These are phyloP conservation scores for Xestobium rufovillosum DNA, from an alignment of 2,888 invertebrate genomes.

Conservation along the genomic window DNA sequence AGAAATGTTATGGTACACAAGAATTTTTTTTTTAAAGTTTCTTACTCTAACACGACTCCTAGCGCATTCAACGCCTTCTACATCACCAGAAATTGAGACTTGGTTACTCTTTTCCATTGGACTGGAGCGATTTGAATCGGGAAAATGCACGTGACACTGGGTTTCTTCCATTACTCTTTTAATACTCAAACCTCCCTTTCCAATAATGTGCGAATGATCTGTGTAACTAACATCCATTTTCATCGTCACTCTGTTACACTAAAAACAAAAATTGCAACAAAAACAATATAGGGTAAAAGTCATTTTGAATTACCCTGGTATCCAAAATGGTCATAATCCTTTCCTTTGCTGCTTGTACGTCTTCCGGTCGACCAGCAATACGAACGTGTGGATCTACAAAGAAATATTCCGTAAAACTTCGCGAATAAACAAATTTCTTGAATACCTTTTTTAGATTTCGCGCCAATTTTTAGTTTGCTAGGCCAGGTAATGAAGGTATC, in stretches of 20 bases:
- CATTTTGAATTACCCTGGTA: constrained; percentile 60
- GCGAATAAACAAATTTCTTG: too few species aligned
- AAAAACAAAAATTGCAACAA: constrained; percentile 35
- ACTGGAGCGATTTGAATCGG: constrained; percentile 93
- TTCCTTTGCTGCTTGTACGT: constrained; percentile 77
- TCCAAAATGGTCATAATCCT: constrained; percentile 82
- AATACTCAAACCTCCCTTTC: constrained; percentile 75
- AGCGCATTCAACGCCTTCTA: constrained; percentile 84
- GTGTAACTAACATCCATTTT: constrained; percentile 98
- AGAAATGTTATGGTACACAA: too few species aligned
- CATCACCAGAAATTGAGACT: constrained; percentile 91
- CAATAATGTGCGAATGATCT: constrained; percentile 98
- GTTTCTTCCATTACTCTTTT: constrained; percentile 92
- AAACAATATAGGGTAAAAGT: constrained; percentile 2
- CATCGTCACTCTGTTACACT: constrained; percentile 92
- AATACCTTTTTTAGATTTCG: constrained; percentile 98
- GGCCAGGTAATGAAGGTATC: constrained; percentile 94
- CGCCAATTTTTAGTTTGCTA: constrained; percentile 92
- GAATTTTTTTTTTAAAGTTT: constrained; percentile 58
- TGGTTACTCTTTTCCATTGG: constrained; percentile 94
- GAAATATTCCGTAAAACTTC: constrained; percentile 23
- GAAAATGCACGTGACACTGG: constrained; percentile 96
- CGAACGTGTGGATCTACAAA: constrained; percentile 85
- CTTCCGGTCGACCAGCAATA: constrained; percentile 74
- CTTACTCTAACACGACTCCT: constrained; percentile 77